Evolutionary conservation across 2,888 invertebrate genomes (phyloP).

Genomic region (Chromoteleia sp.): DNA sequence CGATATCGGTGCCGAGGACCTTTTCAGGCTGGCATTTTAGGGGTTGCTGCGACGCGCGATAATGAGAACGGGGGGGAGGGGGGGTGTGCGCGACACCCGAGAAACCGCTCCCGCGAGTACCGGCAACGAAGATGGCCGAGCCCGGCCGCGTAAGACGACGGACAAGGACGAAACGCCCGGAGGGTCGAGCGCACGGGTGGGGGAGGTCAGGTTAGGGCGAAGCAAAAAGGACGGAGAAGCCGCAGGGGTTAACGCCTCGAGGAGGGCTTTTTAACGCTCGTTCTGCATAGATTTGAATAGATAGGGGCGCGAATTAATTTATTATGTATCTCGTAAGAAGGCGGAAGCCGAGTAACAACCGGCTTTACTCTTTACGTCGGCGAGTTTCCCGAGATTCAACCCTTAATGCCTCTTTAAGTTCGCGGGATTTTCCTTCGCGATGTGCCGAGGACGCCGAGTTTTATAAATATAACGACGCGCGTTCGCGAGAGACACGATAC

Average conservation of each 20-base stretch:
- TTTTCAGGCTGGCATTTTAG: conserved; percentile 82
- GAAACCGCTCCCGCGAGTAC: conserved; percentile 76
- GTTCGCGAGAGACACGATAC: conserved; percentile 48
- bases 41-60: conserved; percentile 82
- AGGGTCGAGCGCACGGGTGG: conserved; percentile 55
- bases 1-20: conserved; percentile 78
- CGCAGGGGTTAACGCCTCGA: conserved; percentile 81
- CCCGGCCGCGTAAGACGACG: conserved; percentile 58
- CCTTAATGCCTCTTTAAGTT: conserved; percentile 79
- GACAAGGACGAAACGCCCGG: conserved; percentile 29
- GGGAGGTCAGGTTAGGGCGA: conserved; percentile 56
- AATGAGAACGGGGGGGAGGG: conserved; percentile 83
- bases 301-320: conserved; percentile 84
- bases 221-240: conserved; percentile 71
- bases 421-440: conserved; percentile 67
- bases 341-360: conserved; percentile 72
- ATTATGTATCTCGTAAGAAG: conserved; percentile 81
- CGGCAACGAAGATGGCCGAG: conserved; percentile 69
- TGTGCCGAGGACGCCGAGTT: conserved; percentile 49
- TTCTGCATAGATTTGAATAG: conserved; percentile 85
- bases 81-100: conserved; percentile 80
- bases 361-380: conserved; percentile 78
- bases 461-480: conserved; percentile 55
- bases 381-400: conserved; percentile 72
- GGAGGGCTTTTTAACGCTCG: conserved; percentile 82